phyloP scores from a whole-genome alignment of 2,113 vertebrate species.

The Coturnix japonica region DNA sequence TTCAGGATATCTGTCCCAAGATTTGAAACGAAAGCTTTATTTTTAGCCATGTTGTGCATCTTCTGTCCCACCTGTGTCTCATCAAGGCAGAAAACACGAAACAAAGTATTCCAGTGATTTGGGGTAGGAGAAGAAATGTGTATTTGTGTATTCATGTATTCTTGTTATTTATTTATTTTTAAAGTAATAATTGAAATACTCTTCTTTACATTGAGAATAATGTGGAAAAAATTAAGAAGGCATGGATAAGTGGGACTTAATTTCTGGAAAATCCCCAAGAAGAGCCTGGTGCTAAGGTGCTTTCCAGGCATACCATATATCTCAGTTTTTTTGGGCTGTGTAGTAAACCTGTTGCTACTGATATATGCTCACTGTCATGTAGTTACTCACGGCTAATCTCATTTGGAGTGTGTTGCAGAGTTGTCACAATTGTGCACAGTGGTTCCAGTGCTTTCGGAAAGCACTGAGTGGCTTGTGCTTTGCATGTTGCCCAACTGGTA shows the following conservation, averaged over 20 bases:
- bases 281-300: not conserved
- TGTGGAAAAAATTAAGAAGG: not conserved
- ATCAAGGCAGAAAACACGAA: not conserved
- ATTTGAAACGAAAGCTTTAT: not conserved
- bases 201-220: not conserved
- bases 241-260: rapidly evolving
- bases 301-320: not conserved
- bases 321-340: not conserved
- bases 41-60: not conserved
- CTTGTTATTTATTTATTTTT: not conserved
- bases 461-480: not conserved
- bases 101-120: not conserved
- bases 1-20: not conserved
- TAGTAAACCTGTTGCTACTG: not conserved
- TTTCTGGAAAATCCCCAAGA: not conserved
- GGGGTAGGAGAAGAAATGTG: not conserved
- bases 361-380: not conserved
- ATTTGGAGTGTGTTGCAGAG: not conserved
- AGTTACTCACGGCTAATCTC: not conserved
- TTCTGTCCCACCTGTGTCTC: not conserved
- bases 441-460: not conserved
- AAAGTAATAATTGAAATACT: not conserved
- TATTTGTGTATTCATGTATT: not conserved
- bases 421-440: not conserved
- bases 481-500: not conserved